Base-by-base conservation (phyloP, 2,888 invertebrate genomes). In the Coenonympha arcania region DNA sequence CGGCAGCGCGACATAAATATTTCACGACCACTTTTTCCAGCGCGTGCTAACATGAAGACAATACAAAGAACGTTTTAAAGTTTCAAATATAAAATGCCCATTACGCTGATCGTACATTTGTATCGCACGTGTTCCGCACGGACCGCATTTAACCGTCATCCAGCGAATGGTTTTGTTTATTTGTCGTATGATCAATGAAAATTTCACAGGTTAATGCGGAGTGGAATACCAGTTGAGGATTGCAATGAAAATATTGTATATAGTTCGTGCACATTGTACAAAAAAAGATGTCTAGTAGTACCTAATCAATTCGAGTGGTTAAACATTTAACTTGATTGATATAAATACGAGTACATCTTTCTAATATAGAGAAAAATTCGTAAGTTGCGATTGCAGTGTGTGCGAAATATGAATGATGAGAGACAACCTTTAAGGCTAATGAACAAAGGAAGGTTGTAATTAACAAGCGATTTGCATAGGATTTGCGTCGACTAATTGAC, bases 401-500 rank as follows among this genome's bases (percentile, higher is more conserved):
- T 13, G 15, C 22, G 15, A n/a, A n/a, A n/a, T 20, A 19, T 9
- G 34, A 19, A 5, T n/a, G 11, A 18, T 39, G 37, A 9, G 24
- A 1, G 37, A 22, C 5, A 15, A 39, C 42, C 65, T 69, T 70
- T n/a, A 64, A 66, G 53, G 47, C 54, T 65, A 70, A 73, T 71
- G 65, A 72, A 72, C 65, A 65, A 64, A 62, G 43, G 59, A 63
- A 68, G 66, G 62, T 60, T 55, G 69, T 70, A 73, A 73, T 76
- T 74, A 71, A 71, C 71, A 66, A 71, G 65, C 62, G 55, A 74
- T 78, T 78, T 75, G 71, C 76, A 77, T 76, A 71, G 71, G 73
- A 75, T 73, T 71, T 62, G 52, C 63, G 64, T 64, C 68, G 69
- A 74, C 69, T 75, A 76, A 77, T 77, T 72, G 67, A 63, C 52